phyloP scores from a whole-genome alignment of 2,797 vertebrate genomes.

The Trichosurus vulpecula region DNA sequence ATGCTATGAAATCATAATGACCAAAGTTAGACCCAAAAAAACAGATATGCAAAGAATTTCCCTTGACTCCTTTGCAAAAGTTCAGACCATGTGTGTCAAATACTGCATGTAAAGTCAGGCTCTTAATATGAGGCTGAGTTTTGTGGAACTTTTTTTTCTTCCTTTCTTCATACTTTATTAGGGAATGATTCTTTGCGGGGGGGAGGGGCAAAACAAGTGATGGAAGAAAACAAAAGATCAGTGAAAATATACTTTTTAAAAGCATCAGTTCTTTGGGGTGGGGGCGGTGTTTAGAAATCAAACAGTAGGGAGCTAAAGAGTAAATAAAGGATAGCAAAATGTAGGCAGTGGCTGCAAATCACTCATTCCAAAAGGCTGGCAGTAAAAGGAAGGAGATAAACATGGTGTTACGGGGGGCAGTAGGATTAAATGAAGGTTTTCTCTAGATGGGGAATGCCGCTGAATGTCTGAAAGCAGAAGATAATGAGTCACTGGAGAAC shows the following conservation, averaged over 20 bases:
- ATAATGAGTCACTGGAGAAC: neutral
- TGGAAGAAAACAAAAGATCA: neutral
- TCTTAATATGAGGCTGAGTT: neutral
- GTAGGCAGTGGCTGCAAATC: neutral
- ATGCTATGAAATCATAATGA: neutral
- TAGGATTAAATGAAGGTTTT: neutral
- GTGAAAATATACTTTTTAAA: neutral
- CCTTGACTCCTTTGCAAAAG: neutral
- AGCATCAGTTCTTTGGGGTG: neutral
- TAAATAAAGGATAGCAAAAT: neutral
- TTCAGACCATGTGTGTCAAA: neutral
- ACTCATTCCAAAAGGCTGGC: neutral
- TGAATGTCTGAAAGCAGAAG: neutral
- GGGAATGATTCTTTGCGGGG: neutral
- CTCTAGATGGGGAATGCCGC: neutral
- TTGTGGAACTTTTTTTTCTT: neutral
- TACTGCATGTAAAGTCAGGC: neutral
- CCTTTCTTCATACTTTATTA: neutral
- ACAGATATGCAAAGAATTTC: neutral
- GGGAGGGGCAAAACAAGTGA: neutral
- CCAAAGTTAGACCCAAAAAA: neutral
- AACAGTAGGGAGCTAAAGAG: neutral
- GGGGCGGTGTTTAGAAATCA: neutral
- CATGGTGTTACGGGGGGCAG: neutral
- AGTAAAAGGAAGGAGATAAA: neutral